phyloP scores from a whole-genome alignment of 2,888 invertebrate species.

The Myopa testacea region DNA sequence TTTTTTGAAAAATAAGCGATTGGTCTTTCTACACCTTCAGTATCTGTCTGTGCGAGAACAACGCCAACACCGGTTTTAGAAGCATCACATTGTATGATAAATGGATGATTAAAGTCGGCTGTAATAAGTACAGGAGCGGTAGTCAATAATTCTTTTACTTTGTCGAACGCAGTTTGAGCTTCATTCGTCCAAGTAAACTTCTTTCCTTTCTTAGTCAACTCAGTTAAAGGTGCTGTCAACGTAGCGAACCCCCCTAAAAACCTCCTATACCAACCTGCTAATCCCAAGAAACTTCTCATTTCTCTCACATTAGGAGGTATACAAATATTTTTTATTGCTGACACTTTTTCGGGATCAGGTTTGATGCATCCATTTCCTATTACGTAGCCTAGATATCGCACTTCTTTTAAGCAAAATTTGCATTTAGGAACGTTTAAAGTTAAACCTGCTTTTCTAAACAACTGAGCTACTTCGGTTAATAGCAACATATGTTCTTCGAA shows the following conservation, averaged over 20 bases:
- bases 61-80: slow-evolving; percentile 38
- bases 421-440: slow-evolving; percentile 44
- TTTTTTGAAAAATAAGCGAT: slow-evolving; percentile 42
- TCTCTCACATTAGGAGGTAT: slow-evolving; percentile 41
- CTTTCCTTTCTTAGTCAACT: slow-evolving; percentile 30
- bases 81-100: slow-evolving; percentile 42
- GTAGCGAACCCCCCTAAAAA: slow-evolving; percentile 38
- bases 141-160: slow-evolving; percentile 34
- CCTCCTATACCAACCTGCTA: slow-evolving; percentile 46
- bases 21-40: slow-evolving; percentile 33
- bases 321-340: slow-evolving; percentile 42
- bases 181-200: slow-evolving; percentile 40
- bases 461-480: slow-evolving; percentile 30
- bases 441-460: slow-evolving; percentile 38
- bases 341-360: slow-evolving; percentile 44
- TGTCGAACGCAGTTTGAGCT: slow-evolving; percentile 40
- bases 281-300: slow-evolving; percentile 44
- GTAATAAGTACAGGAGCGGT: slow-evolving; percentile 43
- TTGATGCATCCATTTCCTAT: slow-evolving; percentile 45
- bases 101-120: slow-evolving; percentile 41
- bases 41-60: slow-evolving; percentile 36
- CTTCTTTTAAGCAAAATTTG: slow-evolving; percentile 44
- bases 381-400: slow-evolving; percentile 44
- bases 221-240: slow-evolving; percentile 39
- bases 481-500: slow-evolving; percentile 34